A percentile compares a stretch with the other conserved stretches of the same genome.
Conservation (phyloP, 1,140 invertebrate genomes). For the Drosophila burlai region DNA sequence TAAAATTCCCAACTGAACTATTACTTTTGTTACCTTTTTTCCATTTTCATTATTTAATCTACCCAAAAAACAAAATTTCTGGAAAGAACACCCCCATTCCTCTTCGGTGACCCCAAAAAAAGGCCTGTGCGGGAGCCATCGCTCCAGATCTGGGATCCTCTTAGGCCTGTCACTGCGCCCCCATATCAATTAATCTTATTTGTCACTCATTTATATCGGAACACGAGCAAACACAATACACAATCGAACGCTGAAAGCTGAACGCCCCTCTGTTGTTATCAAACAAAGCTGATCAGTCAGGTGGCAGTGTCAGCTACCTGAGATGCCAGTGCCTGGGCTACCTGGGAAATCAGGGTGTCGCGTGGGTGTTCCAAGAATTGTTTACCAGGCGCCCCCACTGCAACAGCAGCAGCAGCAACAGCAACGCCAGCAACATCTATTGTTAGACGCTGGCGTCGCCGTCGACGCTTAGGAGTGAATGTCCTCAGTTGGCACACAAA, state of each 20-base stretch:
- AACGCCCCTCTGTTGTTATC: conserved; percentile 63
- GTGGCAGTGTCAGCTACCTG: conserved; percentile 73
- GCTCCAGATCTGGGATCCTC: conserved; percentile 72
- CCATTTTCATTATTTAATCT: conserved; percentile 1
- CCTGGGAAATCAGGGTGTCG: conserved; percentile 51
- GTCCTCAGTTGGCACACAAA: conserved; percentile 84
- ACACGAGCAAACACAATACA: conserved; percentile 47
- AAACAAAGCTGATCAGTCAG: conserved; percentile 82
- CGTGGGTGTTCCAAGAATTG: conserved; percentile 81
- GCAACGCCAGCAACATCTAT: conserved; percentile 56
- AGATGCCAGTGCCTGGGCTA: conserved; percentile 39
- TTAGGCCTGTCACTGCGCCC: conserved; percentile 63
- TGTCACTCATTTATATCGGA: conserved; percentile 77
- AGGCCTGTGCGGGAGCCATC: conserved; percentile 26
- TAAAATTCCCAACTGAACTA: background rate
- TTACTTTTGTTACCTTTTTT: background rate
- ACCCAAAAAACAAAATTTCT: background rate
- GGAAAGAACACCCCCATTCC: conserved; percentile 3
- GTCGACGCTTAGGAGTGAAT: conserved; percentile 78
- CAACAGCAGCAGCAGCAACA: conserved; percentile 49
- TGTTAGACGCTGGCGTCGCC: conserved; percentile 70
- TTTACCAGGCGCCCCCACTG: conserved; percentile 69
- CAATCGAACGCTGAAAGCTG: conserved; percentile 42
- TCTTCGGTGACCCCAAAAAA: conserved; percentile 40
- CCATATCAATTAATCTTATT: conserved; percentile 82